Percentiles rank a stretch among this genome's conserved stretches.
These are phyloP conservation scores for Aphrophora alni DNA, from an alignment of 2,888 invertebrate species.

Conservation along the genomic window DNA sequence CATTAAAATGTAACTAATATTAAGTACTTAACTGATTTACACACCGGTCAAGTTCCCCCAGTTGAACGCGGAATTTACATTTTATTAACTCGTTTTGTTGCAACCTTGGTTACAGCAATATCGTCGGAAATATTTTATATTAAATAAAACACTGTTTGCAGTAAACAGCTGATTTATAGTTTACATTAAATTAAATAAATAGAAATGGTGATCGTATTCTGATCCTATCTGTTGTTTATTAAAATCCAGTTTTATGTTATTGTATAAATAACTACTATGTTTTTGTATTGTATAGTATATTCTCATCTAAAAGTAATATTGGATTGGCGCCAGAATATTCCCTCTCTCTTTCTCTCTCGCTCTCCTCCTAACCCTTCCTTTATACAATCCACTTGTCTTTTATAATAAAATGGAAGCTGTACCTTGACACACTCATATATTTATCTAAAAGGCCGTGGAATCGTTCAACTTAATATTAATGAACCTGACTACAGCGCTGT, in stretches of 20 bases:
- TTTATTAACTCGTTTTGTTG: not conserved
- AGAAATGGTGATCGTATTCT: not conserved
- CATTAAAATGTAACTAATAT: no score
- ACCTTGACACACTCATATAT: not conserved
- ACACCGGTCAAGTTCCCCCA: not conserved
- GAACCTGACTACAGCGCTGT: not conserved
- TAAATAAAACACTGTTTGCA: not conserved
- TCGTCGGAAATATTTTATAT: not conserved
- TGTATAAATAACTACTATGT: not conserved
- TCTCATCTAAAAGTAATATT: conserved; percentile 9
- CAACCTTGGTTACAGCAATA: not conserved
- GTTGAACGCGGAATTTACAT: no score
- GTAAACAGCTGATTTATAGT: not conserved
- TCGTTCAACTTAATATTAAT: not conserved
- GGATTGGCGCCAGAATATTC: not conserved
- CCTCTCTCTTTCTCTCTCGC: conserved; percentile 2
- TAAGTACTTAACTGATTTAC: not conserved
- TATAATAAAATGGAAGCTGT: conserved; percentile 2
- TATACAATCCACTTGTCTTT: not conserved
- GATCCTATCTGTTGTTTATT: not conserved
- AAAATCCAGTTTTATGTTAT: not conserved
- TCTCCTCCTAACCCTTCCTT: not conserved
- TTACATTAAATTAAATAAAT: not conserved
- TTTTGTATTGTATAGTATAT: not conserved
- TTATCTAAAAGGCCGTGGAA: not conserved